Conservation (phyloP, 2,797 vertebrate species). For the Pempheris klunzingeri region DNA sequence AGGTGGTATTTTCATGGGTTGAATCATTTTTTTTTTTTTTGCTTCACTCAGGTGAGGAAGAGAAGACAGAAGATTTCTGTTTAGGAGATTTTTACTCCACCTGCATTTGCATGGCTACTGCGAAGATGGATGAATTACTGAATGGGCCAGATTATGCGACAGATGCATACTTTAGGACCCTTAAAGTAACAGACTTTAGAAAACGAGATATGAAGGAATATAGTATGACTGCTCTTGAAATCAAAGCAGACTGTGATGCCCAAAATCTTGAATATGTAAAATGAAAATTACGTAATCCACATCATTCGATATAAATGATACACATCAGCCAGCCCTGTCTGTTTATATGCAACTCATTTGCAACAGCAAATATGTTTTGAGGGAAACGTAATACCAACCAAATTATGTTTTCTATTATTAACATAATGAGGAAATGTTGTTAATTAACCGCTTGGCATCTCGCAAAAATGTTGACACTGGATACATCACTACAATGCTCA, state of each 20-base stretch:
- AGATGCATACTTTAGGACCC: too few relatives aligned
- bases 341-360: too few relatives aligned
- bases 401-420: too few relatives aligned
- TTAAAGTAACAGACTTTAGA: background rate
- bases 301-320: background rate
- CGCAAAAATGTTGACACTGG: too few relatives aligned
- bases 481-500: too few relatives aligned
- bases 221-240: background rate
- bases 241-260: background rate
- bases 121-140: background rate
- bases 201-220: background rate
- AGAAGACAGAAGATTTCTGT: background rate
- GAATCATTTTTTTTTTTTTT: background rate
- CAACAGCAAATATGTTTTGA: background rate
- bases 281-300: background rate
- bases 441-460: too few relatives aligned
- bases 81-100: background rate
- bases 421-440: too few relatives aligned
- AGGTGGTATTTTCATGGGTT: constrained; percentile 7
- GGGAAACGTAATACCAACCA: too few relatives aligned
- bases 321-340: too few relatives aligned
- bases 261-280: background rate
- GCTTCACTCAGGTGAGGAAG: background rate
- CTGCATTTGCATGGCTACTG: constrained; percentile 16
- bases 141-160: background rate